phyloP scores from a whole-genome alignment of 2,888 invertebrate genomes.

The Anoplius nigerrimus region DNA sequence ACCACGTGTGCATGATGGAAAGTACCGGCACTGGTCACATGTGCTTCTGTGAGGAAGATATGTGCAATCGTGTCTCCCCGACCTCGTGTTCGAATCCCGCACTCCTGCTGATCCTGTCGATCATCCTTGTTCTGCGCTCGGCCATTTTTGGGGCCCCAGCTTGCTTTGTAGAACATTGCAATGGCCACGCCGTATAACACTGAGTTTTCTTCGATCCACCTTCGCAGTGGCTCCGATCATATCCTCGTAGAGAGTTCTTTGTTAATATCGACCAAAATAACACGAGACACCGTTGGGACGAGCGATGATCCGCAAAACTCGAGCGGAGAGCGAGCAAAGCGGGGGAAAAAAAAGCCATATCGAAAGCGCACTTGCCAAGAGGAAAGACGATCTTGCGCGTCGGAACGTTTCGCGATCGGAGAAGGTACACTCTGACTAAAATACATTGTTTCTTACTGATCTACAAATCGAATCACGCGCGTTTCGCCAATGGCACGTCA shows the following conservation, averaged over 20 bases:
- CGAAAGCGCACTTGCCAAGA: no score
- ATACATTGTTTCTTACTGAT: no score
- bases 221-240: constrained; percentile 36
- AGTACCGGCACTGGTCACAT: constrained; percentile 98
- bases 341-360: no score
- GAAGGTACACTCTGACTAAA: no score
- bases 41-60: constrained; percentile 99
- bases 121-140: constrained; percentile 65
- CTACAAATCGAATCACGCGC: no score
- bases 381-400: no score
- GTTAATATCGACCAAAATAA: constrained; percentile 15
- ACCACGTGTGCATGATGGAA: constrained; percentile 99
- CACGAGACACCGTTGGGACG: constrained; percentile 42
- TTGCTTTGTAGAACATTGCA: constrained; percentile 74
- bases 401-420: no score
- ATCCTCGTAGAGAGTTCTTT: constrained; percentile 43
- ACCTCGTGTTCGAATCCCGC: constrained; percentile 67
- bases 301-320: constrained; percentile 20
- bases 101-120: constrained; percentile 68
- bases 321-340: no score
- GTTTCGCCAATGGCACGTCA: no score
- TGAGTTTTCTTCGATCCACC: constrained; percentile 44
- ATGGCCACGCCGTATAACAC: constrained; percentile 62
- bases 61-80: constrained; percentile 84
- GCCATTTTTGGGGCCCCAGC: constrained; percentile 64